Base-by-base conservation (phyloP, 2,113 vertebrate genomes). In the Microtus montanus region DNA sequence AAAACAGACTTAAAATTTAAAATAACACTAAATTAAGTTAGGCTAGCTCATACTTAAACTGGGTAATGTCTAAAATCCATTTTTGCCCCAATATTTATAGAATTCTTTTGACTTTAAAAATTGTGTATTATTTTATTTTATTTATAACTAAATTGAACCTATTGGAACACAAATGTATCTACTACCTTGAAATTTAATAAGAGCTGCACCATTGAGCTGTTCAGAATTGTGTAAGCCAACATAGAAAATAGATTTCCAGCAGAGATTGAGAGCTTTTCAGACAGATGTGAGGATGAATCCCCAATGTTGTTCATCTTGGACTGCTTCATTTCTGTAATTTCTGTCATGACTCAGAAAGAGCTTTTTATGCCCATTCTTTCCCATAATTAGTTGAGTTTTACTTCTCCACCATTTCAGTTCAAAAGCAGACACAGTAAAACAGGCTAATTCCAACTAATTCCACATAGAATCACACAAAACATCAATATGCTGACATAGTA, bases 391-490 rank as follows among this genome's bases (percentile, higher is more conserved):
- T 14, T 93, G 14, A 80, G 4, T 63, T 74, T 88, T 95, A 33
- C 30, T 82, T 73, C 15, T 13, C 49, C 24, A 79, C 2, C 66
- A 3, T 90, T 66, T 90, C 30, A 87, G 58, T 24, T 9, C 13
- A 79, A 91, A 89, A 89, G 41, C 68, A 93, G 24, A 87, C 13
- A 91, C 24, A 84, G 49, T 7, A 71, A 35, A 94, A 66, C 20
- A 89, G 44, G n/a, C 3, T 17, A 90, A 71, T 90, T 47, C 63
- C 71, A 70, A 11, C 41, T 68, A 66, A 13, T 58, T 58, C 70
- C 20, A 90, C 64, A 91, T 2, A 95, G 63, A 93, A 91, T 94
- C 70, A 92, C 77, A 91, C 70, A 80, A 89, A 93, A 89, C 66
- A 92, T 61, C 86, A 35, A 93, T 89, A 66, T 47, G 38, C 87